These are phyloP conservation scores for Hydrozoanthus tunicans DNA, from an alignment of 64 coral and sea anemone species.

Conservation along the genomic window DNA sequence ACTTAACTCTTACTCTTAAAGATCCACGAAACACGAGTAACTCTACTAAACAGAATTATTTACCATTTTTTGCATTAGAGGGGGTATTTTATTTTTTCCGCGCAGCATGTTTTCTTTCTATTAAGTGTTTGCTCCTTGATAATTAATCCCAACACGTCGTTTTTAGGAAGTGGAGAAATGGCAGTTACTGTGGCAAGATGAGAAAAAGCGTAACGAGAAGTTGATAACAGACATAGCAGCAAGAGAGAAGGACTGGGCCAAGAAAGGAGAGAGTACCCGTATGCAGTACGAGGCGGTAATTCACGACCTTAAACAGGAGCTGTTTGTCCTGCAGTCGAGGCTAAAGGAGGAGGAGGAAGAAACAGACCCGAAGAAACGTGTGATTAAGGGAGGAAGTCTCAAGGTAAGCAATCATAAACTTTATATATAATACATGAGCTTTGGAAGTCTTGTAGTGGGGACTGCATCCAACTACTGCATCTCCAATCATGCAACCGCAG, in stretches of 20 bases:
- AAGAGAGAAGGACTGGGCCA: conserved; percentile 81
- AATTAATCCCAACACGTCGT: not conserved
- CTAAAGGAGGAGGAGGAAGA: conserved; percentile 77
- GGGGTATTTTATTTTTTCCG: too few relatives aligned
- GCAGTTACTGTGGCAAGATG: conserved; percentile 91
- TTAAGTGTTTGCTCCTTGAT: too few relatives aligned
- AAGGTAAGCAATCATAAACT: conserved; percentile 48
- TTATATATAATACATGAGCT: too few relatives aligned
- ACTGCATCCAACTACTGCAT: too few relatives aligned
- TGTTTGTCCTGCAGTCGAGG: conserved; percentile 78
- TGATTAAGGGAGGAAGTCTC: conserved; percentile 70
- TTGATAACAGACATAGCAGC: conserved; percentile 77
- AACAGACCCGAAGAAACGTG: conserved; percentile 72
- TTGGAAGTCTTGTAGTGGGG: too few relatives aligned
- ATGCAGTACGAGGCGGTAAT: conserved; percentile 88
- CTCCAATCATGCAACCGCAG: too few relatives aligned
- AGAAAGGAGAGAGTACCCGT: conserved; percentile 71
- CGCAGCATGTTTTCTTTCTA: too few relatives aligned
- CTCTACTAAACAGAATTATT: too few relatives aligned
- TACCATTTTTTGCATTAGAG: too few relatives aligned
- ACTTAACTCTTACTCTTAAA: too few relatives aligned
- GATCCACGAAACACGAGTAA: too few relatives aligned
- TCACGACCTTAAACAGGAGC: conserved; percentile 93
- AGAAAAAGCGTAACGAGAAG: conserved; percentile 88
- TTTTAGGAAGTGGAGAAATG: conserved; percentile 76